Evolutionary conservation across 2,888 invertebrate genomes (phyloP).

Genomic region (Tupiocoris notatus): DNA sequence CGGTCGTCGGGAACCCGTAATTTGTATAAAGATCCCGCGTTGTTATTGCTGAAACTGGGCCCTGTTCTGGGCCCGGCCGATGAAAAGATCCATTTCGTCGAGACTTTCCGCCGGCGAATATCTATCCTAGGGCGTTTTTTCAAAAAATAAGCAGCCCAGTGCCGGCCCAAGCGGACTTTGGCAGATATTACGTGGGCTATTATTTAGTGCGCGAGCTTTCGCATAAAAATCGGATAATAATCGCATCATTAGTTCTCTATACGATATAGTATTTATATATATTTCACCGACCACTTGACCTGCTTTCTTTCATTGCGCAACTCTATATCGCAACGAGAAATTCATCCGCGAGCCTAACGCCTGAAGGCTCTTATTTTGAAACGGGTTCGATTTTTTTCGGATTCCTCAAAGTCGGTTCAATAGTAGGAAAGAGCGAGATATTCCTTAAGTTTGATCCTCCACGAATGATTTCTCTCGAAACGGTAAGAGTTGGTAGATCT

Average conservation of each 20-base stretch:
- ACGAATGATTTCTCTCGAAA: no score
- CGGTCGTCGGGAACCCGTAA: neutral
- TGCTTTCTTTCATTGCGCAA: neutral
- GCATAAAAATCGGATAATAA: slow-evolving; percentile 13
- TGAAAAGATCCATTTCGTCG: neutral
- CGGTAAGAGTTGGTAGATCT: no score
- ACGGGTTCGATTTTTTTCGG: neutral
- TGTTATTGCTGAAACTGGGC: neutral
- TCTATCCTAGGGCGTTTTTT: neutral
- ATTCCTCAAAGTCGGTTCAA: neutral
- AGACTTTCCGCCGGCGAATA: neutral
- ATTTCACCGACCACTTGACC: neutral
- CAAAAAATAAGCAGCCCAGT: neutral
- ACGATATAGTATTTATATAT: neutral
- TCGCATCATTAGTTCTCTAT: slow-evolving; percentile 21
- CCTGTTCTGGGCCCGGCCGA: no score
- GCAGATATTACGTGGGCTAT: neutral
- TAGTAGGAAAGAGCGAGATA: no score
- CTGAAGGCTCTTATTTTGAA: neutral
- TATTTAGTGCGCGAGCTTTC: slow-evolving; percentile 18
- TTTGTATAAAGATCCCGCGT: neutral
- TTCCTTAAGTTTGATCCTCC: no score
- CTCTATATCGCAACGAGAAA: neutral
- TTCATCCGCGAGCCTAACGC: neutral
- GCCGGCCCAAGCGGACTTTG: neutral